Base-by-base conservation (phyloP, 2,888 invertebrate species). In the Pterostichus madidus region DNA sequence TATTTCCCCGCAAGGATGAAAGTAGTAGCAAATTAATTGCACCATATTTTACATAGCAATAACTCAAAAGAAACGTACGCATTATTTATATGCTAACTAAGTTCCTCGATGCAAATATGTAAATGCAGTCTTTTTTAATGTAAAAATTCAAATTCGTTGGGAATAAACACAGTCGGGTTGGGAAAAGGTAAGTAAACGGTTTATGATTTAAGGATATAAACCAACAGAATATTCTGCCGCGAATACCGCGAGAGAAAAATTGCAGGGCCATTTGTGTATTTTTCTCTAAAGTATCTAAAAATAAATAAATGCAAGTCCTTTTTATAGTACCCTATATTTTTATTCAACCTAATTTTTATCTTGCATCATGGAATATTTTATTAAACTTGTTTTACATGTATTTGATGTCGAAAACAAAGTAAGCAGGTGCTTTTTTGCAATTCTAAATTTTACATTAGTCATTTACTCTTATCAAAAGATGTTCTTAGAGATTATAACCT, bases 11-110 rank as follows among this genome's bases (percentile, higher is more conserved):
- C 15, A 32, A 31, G 64, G 11, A 31, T 64, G 17, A 49, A 31
- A 75, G 17, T 10, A 52, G 49, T 75, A 31, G 31, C 8, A 10
- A 56, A 77, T 77, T 53, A 77, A 77, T 56, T 59, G 71, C 80
- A 52, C 71, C 56, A 81, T 59, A 75, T 46, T 81, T 75, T 61
- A 81, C 61, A 75, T 15, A 31, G 81, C 75, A 75, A 81, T 81
- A 81, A 81, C 61, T 81, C 81, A 81, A 75, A 44, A 13, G 59
- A 39, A 81, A 81, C 75, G 49, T 56, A 77, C 75, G 75, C 75
- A 75, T 75, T 81, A 81, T 81, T 75, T 81, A 81, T 81, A 81
- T 81, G 81, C 81, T 81, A 81, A 75, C 81, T 81, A 81, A 81
- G 81, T 81, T 81, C 49, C 17, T 44, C 73, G 59, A 75, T 81